A percentile compares a stretch with the other conserved stretches of the same genome.
These are phyloP conservation scores for Amphiduros pacificus DNA, from an alignment of 2,888 invertebrate species.

Conservation along the genomic window DNA sequence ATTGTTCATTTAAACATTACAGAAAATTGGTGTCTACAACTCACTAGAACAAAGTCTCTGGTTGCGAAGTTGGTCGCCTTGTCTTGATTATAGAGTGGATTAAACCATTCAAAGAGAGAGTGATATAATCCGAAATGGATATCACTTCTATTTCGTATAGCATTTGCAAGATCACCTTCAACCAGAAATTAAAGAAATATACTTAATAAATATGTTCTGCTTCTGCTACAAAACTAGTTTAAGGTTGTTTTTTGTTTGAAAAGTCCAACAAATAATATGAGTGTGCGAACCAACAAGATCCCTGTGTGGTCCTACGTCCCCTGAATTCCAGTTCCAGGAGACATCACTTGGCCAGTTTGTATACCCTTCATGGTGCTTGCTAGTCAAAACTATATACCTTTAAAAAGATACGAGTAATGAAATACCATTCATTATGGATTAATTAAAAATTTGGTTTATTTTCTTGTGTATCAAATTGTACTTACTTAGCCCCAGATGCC, in stretches of 20 bases:
- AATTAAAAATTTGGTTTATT: no score
- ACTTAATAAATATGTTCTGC: no score
- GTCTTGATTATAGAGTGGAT: conserved; percentile 54
- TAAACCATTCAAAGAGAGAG: conserved; percentile 58
- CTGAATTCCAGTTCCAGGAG: conserved; percentile 83
- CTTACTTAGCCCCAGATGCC: conserved; percentile 77
- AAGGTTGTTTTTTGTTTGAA: no score
- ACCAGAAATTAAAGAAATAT: no score
- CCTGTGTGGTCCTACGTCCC: conserved; percentile 75
- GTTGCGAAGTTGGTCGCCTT: conserved; percentile 31
- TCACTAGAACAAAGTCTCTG: conserved; percentile 30
- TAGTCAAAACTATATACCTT: conserved; percentile 80
- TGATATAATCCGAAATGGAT: conserved; percentile 64
- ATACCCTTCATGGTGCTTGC: conserved; percentile 87
- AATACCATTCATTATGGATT: no score
- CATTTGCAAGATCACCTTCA: conserved; percentile 63
- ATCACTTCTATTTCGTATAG: conserved; percentile 63
- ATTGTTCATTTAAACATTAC: background rate
- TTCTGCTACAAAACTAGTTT: no score
- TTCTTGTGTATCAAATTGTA: no score
- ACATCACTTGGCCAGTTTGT: conserved; percentile 79
- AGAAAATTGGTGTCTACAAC: background rate
- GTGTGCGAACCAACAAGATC: conserved; percentile 81
- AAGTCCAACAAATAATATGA: no score
- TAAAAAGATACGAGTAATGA: no score